phyloP scores from a whole-genome alignment of 2,797 vertebrate genomes.

The Acrossocheilus fasciatus region DNA sequence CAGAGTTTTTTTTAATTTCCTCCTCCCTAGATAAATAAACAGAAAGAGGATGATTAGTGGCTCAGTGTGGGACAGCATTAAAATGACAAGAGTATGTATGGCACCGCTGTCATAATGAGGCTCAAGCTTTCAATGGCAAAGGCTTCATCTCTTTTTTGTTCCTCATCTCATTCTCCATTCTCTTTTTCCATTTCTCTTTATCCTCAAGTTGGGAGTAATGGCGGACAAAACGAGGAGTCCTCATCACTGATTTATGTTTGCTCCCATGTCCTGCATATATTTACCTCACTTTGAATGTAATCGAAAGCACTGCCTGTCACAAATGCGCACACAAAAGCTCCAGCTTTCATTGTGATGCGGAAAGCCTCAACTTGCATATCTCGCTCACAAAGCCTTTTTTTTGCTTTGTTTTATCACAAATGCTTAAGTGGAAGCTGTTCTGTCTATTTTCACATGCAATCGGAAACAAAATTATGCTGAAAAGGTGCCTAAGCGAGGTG shows the following conservation, averaged over 20 bases:
- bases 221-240: conserved; percentile 48
- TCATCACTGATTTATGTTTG: conserved; percentile 58
- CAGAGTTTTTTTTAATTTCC: conserved; percentile 22
- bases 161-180: conserved; percentile 26
- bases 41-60: conserved; percentile 17
- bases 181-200: conserved; percentile 30
- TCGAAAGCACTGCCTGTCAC: conserved; percentile 40
- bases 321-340: conserved; percentile 39
- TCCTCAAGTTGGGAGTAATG: conserved; percentile 28
- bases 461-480: conserved; percentile 22
- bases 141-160: conserved; percentile 34
- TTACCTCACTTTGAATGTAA: conserved; percentile 46
- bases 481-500: conserved; percentile 25
- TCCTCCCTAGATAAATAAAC: conserved; percentile 37
- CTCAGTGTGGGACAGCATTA: conserved; percentile 12
- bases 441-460: conserved; percentile 48
- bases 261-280: conserved; percentile 21
- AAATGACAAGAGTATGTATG: conserved; percentile 3
- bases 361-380: conserved; percentile 38
- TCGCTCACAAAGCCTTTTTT: conserved; percentile 25
- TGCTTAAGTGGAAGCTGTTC: conserved; percentile 30
- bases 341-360: conserved; percentile 46
- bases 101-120: conserved; percentile 29
- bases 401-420: conserved; percentile 16
- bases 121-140: conserved; percentile 42